phyloP scores from a whole-genome alignment of 2,113 vertebrate species.

The Pelecanus crispus region DNA sequence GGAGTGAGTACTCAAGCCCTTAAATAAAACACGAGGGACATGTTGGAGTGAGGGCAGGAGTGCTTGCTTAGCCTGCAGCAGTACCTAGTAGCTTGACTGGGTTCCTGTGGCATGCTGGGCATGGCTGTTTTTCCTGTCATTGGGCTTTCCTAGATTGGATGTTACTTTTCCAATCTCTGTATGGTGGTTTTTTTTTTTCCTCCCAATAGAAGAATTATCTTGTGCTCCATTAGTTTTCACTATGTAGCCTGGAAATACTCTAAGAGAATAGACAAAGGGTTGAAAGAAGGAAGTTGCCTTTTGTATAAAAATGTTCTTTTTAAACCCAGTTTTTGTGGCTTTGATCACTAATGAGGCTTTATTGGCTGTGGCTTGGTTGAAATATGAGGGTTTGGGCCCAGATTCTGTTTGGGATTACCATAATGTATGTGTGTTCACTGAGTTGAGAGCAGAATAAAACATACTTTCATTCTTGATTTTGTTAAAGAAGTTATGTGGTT shows the following conservation, averaged over 20 bases:
- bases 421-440: fast-evolving
- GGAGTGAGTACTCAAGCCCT: neutral
- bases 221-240: neutral
- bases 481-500: neutral
- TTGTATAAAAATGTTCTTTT: neutral
- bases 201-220: neutral
- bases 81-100: neutral
- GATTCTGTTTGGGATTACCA: neutral
- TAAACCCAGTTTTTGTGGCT: neutral
- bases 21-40: fast-evolving
- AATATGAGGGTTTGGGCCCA: neutral
- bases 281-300: neutral
- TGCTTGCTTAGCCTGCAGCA: neutral
- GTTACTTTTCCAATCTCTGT: neutral
- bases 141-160: neutral
- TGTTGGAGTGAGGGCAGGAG: neutral
- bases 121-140: fast-evolving
- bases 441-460: neutral
- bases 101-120: neutral
- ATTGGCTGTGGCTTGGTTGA: neutral
- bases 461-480: neutral
- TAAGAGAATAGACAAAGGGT: neutral
- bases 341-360: neutral
- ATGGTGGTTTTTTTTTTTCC: too few relatives aligned
- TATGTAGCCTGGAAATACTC: neutral